Base-by-base conservation (phyloP, 2,797 vertebrate genomes). In the Chromis chromis region DNA sequence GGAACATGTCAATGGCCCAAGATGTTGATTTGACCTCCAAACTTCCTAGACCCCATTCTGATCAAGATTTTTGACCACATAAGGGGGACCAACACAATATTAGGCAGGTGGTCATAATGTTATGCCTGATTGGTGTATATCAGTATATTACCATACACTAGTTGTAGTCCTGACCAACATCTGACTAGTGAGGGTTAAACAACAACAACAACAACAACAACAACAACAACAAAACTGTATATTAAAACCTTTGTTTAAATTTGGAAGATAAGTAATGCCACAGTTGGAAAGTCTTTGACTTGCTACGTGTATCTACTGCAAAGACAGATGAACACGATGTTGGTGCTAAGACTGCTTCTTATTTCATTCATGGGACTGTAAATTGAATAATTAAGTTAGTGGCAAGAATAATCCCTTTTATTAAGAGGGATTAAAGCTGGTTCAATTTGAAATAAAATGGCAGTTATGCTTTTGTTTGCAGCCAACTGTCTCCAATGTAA, bases 381-480 rank as follows among this genome's bases (percentile, higher is more conserved):
- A 71, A 82, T 78, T 68, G 19, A 77, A 81, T 79, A 77, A 87
- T 82, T 74, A 22, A 54, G 36, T 81, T 70, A 58, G 76, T 24
- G 17, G 36, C 22, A 69, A 76, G 57, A 76, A 70, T 78, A 79
- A 86, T 85, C 70, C 57, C 59, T 79, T 82, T 82, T 59, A 72
- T 71, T 84, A 61, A 52, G 40, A 68, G 46, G 71, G 74, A 82
- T 86, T 85, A 77, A 21, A 63, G 69, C 57, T 58, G 65, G 2
- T 70, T 79, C 28, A 49, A 49, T 84, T 22, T 53, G 59, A 71
- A 67, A 77, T 50, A 14, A 79, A 84, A 72, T 56, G 54, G 19
- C 27, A 27, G 78, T 16, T 22, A 12, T 22, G 36, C 40, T 70
- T 79, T 84, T 65, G 50, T 68, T 63, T 68, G 14, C 24, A 31